Conservation (phyloP, 2,888 invertebrate genomes). For the Sarcophaga carnaria region DNA sequence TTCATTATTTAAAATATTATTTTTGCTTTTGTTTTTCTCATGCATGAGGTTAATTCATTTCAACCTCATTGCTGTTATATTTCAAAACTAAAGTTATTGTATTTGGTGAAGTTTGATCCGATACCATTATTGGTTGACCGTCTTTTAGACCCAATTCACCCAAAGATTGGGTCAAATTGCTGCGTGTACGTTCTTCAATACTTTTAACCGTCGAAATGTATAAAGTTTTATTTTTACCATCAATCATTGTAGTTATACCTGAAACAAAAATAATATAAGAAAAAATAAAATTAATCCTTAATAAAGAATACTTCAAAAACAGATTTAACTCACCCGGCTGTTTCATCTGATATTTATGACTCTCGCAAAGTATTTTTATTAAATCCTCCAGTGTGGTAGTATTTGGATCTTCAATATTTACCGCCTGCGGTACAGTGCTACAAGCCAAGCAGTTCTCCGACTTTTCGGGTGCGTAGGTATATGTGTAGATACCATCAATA, state of each 20-base stretch:
- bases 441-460: constrained; percentile 95
- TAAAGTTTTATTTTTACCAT: constrained; percentile 94
- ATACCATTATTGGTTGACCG: constrained; percentile 93
- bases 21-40: constrained; percentile 29
- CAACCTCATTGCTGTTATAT: constrained; percentile 84
- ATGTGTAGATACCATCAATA: constrained; percentile 97
- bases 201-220: constrained; percentile 96
- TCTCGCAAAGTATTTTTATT: constrained; percentile 90
- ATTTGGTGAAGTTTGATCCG: constrained; percentile 94
- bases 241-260: constrained; percentile 90
- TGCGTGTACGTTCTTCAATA: constrained; percentile 93
- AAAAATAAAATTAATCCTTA: background rate
- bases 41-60: constrained; percentile 77
- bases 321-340: constrained; percentile 84
- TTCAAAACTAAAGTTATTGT: constrained; percentile 90
- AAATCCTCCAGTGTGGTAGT: constrained; percentile 90
- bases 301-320: background rate
- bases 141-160: constrained; percentile 92
- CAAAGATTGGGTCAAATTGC: constrained; percentile 93
- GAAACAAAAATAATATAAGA: constrained; percentile 11
- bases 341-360: constrained; percentile 92
- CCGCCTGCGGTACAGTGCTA: constrained; percentile 86
- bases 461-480: constrained; percentile 95
- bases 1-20: constrained; percentile 33
- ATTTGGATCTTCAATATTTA: constrained; percentile 85